Conservation (phyloP, 2,113 vertebrate species). For the Polyodon spathula region DNA sequence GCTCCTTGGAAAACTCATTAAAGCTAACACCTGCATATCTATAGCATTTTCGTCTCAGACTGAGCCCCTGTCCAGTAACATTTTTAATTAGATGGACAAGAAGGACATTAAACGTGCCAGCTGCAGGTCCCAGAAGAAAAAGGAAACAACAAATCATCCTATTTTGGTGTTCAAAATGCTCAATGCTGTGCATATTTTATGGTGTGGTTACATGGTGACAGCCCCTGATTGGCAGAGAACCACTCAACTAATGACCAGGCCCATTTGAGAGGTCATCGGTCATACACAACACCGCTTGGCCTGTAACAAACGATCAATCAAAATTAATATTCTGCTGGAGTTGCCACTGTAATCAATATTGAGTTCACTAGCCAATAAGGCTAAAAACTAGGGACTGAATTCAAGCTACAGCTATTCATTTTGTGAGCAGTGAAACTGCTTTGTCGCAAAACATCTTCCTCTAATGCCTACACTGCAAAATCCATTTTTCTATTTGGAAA, state of each 20-base stretch:
- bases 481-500: no score
- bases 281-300: neutral
- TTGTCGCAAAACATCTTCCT: no score
- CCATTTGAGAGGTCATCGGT: neutral
- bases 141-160: slow-evolving; percentile 5
- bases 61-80: slow-evolving; percentile 1
- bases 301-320: neutral
- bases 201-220: neutral
- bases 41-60: neutral
- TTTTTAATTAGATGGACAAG: slow-evolving; percentile 1
- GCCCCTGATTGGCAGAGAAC: neutral
- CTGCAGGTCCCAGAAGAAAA: neutral
- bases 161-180: neutral
- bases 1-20: slow-evolving; percentile 1
- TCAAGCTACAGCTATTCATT: no score
- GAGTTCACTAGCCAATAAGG: neutral
- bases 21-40: neutral
- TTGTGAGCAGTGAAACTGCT: no score
- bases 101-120: neutral
- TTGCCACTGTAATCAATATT: neutral
- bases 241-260: neutral
- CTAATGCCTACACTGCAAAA: no score
- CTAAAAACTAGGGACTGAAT: neutral
- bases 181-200: slow-evolving; percentile 3
- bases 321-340: neutral